Base-by-base conservation (phyloP, 1,140 invertebrate genomes). In the Glomeris maerens region DNA sequence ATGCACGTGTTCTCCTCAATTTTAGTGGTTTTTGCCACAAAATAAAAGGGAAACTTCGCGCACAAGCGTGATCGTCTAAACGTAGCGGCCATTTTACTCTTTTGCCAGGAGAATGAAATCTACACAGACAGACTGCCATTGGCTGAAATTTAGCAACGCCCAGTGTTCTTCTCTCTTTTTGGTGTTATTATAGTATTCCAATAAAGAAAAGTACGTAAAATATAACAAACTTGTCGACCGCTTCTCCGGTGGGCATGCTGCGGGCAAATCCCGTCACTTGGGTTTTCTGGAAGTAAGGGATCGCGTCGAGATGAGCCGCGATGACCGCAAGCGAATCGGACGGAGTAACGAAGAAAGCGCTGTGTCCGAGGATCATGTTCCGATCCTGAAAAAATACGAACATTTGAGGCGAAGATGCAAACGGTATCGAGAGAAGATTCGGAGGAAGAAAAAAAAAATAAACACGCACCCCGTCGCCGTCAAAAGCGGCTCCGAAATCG, bases 221-320 rank as follows among this genome's bases (percentile, higher is more conserved):
- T 29, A 52, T 46, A 5, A 49, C 54, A 52, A 66, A 80, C 76
- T 78, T 74, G 69, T 98, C 95, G 21, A 98, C 80, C 52, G 95
- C 95, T 7, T 82, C 83, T 52, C 87, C 86, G n/a, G 95, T 99
- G 13, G 95, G 96, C 95, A 99, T 99, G 60, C 87, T 93, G 59
- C 96, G 75, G 2, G 95, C 95, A 67, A 84, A 92, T 17, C 96
- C 95, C 64, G 81, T 81, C 1, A 95, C 74, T 23, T 84, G 84
- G 53, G 76, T 79, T 57, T 81, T 79, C 64, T 80, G 69, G 67
- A 98, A 99, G 70, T 97, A 98, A 3, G 93, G 93, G 63, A 99
- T 96, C 59, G 76, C 78, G 36, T 89, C 77, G 27, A 97, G 69
- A 68, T 97, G 83, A 59, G 84, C 82, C 21, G 90, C 94, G 53